Percentiles rank a stretch among this genome's conserved stretches.
Conservation (phyloP, 2,888 invertebrate genomes). For the Priocnemis perturbator region DNA sequence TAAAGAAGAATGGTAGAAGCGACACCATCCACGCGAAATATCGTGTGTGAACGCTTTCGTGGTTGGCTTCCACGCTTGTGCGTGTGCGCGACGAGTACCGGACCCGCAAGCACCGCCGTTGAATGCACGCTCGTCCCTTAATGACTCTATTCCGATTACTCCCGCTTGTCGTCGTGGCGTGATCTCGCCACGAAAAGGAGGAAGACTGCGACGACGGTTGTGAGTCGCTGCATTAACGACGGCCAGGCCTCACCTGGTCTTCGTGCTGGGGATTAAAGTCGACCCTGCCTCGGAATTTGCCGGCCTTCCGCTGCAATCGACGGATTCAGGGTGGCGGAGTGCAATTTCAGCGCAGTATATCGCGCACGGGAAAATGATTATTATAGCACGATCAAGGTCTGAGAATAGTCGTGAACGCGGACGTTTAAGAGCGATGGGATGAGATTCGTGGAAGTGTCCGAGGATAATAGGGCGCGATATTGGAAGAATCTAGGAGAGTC, state of each 20-base stretch:
- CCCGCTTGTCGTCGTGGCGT: conserved; percentile 30
- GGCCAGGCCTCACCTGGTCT: conserved; percentile 12
- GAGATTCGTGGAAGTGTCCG: too few species aligned
- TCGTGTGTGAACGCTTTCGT: neutral
- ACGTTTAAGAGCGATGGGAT: too few species aligned
- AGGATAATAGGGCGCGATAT: too few species aligned
- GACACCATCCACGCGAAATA: too few species aligned
- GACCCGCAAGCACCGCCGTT: conserved; percentile 15
- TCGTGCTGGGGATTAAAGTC: conserved; percentile 1
- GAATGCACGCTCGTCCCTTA: conserved; percentile 19
- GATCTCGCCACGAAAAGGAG: conserved; percentile 27
- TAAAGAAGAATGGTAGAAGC: too few species aligned
- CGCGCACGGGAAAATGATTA: conserved; percentile 23
- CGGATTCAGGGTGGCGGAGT: conserved; percentile 9
- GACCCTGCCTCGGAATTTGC: neutral
- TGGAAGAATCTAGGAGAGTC: too few species aligned
- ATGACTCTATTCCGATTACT: conserved; percentile 53
- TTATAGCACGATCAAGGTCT: conserved; percentile 8
- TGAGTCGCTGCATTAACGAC: conserved; percentile 36
- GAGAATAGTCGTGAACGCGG: too few species aligned
- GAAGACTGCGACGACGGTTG: conserved; percentile 6
- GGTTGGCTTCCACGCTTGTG: neutral
- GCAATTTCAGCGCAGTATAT: conserved; percentile 30
- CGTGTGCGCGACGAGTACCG: conserved; percentile 4
- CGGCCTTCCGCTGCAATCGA: neutral